phyloP scores from a whole-genome alignment of 2,113 vertebrate species.

The Gnathonemus longibarbis region DNA sequence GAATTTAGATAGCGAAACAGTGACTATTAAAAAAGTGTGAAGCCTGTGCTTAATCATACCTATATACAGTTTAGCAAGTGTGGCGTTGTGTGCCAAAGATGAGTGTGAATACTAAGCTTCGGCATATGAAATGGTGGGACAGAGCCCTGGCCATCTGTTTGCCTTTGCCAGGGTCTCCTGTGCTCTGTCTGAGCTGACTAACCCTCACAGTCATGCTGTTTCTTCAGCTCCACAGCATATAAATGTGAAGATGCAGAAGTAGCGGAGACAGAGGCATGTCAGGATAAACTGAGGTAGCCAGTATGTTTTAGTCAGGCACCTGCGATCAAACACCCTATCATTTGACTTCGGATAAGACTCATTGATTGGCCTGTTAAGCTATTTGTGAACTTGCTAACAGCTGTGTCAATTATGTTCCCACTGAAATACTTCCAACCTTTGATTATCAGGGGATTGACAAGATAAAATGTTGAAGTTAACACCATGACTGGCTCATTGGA shows the following conservation, averaged over 20 bases:
- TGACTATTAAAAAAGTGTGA: neutral
- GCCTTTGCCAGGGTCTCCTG: neutral
- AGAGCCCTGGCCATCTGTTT: neutral
- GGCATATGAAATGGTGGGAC: neutral
- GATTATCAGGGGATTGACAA: slow-evolving; percentile 23
- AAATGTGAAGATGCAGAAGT: neutral
- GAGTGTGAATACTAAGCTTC: neutral
- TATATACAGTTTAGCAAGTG: neutral
- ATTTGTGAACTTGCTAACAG: slow-evolving; percentile 28
- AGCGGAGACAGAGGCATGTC: neutral
- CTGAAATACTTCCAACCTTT: slow-evolving; percentile 15
- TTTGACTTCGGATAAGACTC: neutral
- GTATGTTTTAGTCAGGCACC: neutral
- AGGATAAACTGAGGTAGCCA: neutral
- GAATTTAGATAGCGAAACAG: neutral
- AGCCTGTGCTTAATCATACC: neutral
- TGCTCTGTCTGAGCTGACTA: neutral
- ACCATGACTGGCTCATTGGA: neutral
- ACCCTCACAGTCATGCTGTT: neutral
- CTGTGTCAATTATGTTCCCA: slow-evolving; percentile 23
- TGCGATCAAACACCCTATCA: neutral
- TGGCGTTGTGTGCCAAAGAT: neutral
- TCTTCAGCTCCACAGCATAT: neutral
- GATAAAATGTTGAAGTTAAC: slow-evolving; percentile 17
- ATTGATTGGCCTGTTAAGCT: slow-evolving; percentile 8